phyloP scores from a whole-genome alignment of 2,113 vertebrate species.

The Archilochus colubris region DNA sequence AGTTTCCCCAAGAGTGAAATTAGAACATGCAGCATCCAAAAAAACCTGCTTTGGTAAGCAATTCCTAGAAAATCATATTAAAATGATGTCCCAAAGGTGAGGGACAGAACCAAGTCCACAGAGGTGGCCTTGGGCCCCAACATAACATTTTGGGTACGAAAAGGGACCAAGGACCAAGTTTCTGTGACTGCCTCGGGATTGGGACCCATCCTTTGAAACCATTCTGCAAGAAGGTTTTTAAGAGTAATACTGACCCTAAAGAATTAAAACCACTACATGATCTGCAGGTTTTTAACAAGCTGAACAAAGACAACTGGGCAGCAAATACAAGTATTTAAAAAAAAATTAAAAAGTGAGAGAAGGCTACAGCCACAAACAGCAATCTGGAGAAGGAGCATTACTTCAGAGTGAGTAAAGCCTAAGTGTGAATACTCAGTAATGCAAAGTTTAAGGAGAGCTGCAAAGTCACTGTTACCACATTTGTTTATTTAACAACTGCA shows the following conservation, averaged over 20 bases:
- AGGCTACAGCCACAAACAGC: neutral
- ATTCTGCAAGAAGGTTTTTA: neutral
- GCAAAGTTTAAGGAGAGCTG: neutral
- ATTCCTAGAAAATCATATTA: neutral
- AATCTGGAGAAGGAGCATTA: neutral
- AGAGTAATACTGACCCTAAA: neutral
- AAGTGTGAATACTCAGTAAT: neutral
- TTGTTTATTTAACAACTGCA: constrained; percentile 69
- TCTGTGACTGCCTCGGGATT: neutral
- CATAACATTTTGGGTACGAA: neutral
- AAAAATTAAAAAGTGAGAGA: neutral
- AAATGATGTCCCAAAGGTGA: neutral
- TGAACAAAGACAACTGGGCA: constrained; percentile 34
- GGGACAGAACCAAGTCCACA: neutral
- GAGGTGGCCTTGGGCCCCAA: accelerated
- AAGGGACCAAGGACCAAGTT: neutral
- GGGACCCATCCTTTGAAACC: neutral
- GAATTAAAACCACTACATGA: neutral
- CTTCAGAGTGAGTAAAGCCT: neutral
- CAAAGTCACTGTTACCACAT: constrained; percentile 56
- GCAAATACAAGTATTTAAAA: neutral
- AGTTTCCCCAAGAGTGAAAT: neutral
- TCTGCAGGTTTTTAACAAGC: constrained; percentile 41
- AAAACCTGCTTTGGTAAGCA: neutral
- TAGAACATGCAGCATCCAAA: neutral